A percentile compares a stretch with the other conserved stretches of the same genome.
phyloP scores from a whole-genome alignment of 1,140 invertebrate genomes.

The Scaptomyza montana region DNA sequence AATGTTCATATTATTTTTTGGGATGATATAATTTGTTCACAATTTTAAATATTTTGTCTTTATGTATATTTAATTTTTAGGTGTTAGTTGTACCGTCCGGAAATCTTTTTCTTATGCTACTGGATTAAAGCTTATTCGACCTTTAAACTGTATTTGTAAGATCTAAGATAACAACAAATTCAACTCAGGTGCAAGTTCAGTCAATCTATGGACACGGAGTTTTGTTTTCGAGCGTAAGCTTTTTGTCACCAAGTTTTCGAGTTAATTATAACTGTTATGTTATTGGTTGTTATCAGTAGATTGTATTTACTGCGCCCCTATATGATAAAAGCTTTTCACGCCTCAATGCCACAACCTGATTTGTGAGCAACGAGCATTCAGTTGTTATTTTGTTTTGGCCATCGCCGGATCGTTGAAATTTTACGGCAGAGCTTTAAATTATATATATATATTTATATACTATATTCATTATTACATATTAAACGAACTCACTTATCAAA shows the following conservation, averaged over 20 bases:
- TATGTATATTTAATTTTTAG: too few relatives aligned
- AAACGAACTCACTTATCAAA: constrained; percentile 24
- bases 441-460: constrained; percentile 1
- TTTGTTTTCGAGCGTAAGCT: constrained; percentile 17
- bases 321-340: constrained; percentile 76
- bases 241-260: constrained; percentile 16
- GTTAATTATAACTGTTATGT: constrained; percentile 52
- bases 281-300: constrained; percentile 57
- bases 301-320: constrained; percentile 46
- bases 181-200: constrained; percentile 1
- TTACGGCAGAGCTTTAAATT: constrained; percentile 1
- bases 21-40: too few relatives aligned
- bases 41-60: too few relatives aligned
- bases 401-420: constrained; percentile 33
- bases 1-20: too few relatives aligned
- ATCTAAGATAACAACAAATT: neutral
- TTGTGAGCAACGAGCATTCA: constrained; percentile 44
- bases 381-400: constrained; percentile 62
- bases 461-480: constrained; percentile 27
- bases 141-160: too few relatives aligned
- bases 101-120: too few relatives aligned
- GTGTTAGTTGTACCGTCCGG: too few relatives aligned
- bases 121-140: neutral
- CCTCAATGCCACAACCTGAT: constrained; percentile 36
- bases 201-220: neutral